A percentile compares a stretch with the other conserved stretches of the same genome.
Evolutionary conservation across 2,888 invertebrate species (phyloP).

Genomic region (Panopea generosa): DNA sequence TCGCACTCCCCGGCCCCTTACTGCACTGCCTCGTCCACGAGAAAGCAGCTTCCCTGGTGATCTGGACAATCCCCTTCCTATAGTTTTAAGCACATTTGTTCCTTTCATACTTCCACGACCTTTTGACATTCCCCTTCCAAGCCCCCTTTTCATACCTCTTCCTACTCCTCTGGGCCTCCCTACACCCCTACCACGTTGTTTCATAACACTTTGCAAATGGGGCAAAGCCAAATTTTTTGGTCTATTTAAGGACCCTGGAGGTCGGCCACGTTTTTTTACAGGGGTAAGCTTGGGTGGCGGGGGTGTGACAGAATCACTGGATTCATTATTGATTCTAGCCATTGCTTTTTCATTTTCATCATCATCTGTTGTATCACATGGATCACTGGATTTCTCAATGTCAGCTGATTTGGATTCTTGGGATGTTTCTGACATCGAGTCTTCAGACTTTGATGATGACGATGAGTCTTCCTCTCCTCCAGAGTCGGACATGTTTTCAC

Average conservation of each 20-base stretch:
- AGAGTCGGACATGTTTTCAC: conserved; percentile 43
- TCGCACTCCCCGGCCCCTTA: conserved; percentile 54
- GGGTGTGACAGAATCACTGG: conserved; percentile 61
- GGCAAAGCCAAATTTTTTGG: conserved; percentile 44
- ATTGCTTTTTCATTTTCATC: conserved; percentile 37
- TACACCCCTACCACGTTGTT: conserved; percentile 39
- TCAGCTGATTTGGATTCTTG: conserved; percentile 47
- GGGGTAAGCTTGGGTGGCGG: conserved; percentile 61
- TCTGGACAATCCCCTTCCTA: conserved; percentile 47
- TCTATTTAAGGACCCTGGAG: conserved; percentile 45
- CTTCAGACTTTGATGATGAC: conserved; percentile 56
- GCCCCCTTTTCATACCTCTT: conserved; percentile 47
- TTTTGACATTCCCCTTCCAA: conserved; percentile 44
- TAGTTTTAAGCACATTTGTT: conserved; percentile 36
- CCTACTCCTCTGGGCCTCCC: conserved; percentile 38
- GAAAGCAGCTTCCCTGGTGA: conserved; percentile 60
- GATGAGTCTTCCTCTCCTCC: conserved; percentile 52
- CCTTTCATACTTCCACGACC: conserved; percentile 39
- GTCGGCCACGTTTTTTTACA: conserved; percentile 51
- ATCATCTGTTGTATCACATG: conserved; percentile 37
- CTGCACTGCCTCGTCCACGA: conserved; percentile 52
- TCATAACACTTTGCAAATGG: conserved; percentile 49
- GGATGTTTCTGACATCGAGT: conserved; percentile 56
- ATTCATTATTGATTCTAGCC: conserved; percentile 50
- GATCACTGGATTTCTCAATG: conserved; percentile 44